Evolutionary conservation across 2,113 vertebrate genomes (phyloP).

Genomic region (Phoenicopterus ruber): DNA sequence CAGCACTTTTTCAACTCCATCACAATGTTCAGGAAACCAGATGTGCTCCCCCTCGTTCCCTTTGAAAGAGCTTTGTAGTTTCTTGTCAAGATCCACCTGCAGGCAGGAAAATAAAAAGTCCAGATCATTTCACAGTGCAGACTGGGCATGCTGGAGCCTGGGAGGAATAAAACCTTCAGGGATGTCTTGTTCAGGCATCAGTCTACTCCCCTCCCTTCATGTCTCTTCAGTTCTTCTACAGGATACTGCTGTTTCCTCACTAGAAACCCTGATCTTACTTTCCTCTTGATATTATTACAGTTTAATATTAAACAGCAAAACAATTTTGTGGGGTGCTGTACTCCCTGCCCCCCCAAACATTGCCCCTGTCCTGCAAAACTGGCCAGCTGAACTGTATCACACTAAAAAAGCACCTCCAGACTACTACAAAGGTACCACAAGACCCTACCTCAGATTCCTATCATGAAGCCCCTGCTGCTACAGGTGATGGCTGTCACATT

Average conservation of each 20-base stretch:
- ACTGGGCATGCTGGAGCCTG: not conserved
- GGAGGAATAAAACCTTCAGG: not conserved
- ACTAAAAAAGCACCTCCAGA: not conserved
- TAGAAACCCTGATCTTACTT: not conserved
- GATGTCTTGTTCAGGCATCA: not conserved
- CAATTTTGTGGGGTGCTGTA: not conserved
- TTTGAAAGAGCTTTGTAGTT: slow-evolving; percentile 95
- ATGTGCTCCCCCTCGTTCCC: slow-evolving; percentile 90
- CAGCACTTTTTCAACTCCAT: slow-evolving; percentile 99
- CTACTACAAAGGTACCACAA: not conserved
- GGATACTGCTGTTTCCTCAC: not conserved
- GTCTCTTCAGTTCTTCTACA: not conserved
- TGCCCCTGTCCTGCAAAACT: not conserved
- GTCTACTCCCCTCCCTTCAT: not conserved
- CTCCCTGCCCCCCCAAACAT: accelerated
- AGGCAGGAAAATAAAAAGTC: not conserved
- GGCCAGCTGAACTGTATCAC: not conserved
- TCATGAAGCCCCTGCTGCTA: not conserved
- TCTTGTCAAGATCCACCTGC: slow-evolving; percentile 97
- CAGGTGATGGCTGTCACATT: not conserved
- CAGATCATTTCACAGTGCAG: not conserved
- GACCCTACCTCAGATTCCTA: not conserved
- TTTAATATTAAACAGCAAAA: not conserved
- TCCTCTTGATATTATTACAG: not conserved
- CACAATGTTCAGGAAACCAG: slow-evolving; percentile 96